Evolutionary conservation across 2,113 vertebrate species (phyloP).

Genomic region (Pygoscelis antarcticus): DNA sequence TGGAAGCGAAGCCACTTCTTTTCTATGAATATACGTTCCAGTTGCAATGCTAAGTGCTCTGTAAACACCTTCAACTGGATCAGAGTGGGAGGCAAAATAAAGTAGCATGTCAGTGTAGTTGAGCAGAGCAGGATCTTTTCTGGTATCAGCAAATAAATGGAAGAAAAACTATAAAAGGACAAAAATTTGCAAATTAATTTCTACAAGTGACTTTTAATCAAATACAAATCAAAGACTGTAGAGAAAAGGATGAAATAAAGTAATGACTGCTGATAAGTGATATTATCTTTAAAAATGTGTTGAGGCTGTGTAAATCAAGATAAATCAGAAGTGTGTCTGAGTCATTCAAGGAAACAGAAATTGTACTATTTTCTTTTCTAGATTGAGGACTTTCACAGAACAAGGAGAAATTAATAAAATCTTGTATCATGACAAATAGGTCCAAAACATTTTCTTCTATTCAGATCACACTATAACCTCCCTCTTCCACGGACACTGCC

Average conservation of each 20-base stretch:
- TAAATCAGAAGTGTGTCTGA: background rate
- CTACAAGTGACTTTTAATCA: background rate
- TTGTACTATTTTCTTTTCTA: background rate
- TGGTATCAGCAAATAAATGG: slow-evolving; percentile 80
- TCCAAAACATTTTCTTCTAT: background rate
- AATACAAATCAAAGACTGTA: background rate
- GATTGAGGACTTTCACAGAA: background rate
- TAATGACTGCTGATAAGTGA: background rate
- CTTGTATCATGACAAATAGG: background rate
- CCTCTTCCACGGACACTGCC: background rate
- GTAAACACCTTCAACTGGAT: slow-evolving; percentile 83
- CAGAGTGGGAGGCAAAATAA: slow-evolving; percentile 84
- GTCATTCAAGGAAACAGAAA: background rate
- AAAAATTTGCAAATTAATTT: background rate
- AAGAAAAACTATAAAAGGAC: slow-evolving; percentile 85
- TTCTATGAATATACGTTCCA: slow-evolving; percentile 67
- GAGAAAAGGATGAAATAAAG: background rate
- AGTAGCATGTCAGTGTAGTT: slow-evolving; percentile 86
- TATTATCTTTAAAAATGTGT: background rate
- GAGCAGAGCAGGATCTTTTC: slow-evolving; percentile 67
- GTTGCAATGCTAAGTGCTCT: slow-evolving; percentile 82
- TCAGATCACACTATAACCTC: background rate
- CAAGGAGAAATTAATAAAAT: background rate
- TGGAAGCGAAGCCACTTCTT: background rate
- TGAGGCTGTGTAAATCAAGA: background rate